phyloP scores from a whole-genome alignment of 2,888 invertebrate species.

The Andrena camellia region DNA sequence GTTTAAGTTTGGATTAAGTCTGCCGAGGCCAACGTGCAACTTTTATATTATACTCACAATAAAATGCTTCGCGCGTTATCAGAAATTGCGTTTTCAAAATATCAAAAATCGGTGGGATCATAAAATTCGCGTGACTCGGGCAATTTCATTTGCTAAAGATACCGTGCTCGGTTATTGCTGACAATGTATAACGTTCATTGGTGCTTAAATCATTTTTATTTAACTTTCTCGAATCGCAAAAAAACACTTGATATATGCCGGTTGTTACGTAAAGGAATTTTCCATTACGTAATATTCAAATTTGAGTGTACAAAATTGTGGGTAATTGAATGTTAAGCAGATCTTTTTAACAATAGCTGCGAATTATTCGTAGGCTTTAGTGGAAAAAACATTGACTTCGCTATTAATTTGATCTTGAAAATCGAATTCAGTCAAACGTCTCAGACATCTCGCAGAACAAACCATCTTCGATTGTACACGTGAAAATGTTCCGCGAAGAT shows the following conservation, averaged over 20 bases:
- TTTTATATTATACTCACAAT: constrained; percentile 1
- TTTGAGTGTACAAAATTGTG: too few species aligned
- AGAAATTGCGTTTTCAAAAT: constrained; percentile 1
- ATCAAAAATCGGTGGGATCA: background rate
- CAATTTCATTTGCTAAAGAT: background rate
- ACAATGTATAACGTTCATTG: background rate
- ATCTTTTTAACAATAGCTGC: too few species aligned
- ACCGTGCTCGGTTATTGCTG: background rate
- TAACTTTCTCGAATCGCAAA: too few species aligned
- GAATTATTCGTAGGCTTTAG: too few species aligned
- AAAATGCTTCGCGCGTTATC: background rate
- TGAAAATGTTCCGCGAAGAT: background rate
- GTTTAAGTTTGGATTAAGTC: background rate
- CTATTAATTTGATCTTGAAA: background rate
- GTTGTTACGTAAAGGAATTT: too few species aligned
- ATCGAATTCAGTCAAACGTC: background rate
- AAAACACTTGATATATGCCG: too few species aligned
- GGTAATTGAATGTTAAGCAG: too few species aligned
- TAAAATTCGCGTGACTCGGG: background rate
- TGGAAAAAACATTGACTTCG: background rate
- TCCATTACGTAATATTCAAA: too few species aligned
- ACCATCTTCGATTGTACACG: background rate
- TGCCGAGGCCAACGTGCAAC: background rate
- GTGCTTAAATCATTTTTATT: too few species aligned
- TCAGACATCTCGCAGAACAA: background rate